Evolutionary conservation across 53 echinoderm and acorn worm genomes (phyloP), one percentile per base, ranked within the genome.

Genomic region (Actinopyga echinites): DNA sequence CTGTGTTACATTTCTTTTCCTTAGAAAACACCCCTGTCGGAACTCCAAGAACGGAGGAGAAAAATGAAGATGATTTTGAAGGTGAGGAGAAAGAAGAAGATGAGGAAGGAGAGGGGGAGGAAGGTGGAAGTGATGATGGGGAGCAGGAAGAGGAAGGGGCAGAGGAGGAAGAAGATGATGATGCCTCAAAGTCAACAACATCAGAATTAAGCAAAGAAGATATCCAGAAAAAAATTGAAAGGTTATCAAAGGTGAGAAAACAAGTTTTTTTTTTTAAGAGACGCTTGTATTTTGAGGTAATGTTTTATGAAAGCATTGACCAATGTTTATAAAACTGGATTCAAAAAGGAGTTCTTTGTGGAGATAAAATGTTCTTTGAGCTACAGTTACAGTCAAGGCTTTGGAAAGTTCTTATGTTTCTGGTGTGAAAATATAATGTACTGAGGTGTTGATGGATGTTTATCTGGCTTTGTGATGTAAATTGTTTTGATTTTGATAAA

Each of bases 211-310:
- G 77, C 61, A 40, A 66, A 57, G 99, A 95, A 22, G 94, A 95
- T 58, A 78, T 95, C 22, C 86, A 94, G 85, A 95, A 92, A 83
- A 99, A 99, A 84, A 99, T 99, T 69, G 99, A 96, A 57, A 92
- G 71, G 77, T 79, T 96, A 10, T 79, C 90, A 21, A 96, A 93
- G 90, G 97, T 96, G 57, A 53, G 89, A 69, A 30, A 34, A 1
- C n/a, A 8, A 6, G 4, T 40, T 8, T 40, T 40, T 9, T 44
- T 4, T 8, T 23, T 42, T 13, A 79, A 59, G 4, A 22, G 60
- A 59, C 28, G 6, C 9, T 5, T 59, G 5, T 11, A 24, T 7
- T 7, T 5, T 59, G 4, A 30, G 31, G 15, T 20, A 13, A 62
- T n/a, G 12, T 49, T 0, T 49, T 40, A 7, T 49, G 49, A 13